Conservation (phyloP, 2,113 vertebrate genomes). For the Orthonyx spaldingii region DNA sequence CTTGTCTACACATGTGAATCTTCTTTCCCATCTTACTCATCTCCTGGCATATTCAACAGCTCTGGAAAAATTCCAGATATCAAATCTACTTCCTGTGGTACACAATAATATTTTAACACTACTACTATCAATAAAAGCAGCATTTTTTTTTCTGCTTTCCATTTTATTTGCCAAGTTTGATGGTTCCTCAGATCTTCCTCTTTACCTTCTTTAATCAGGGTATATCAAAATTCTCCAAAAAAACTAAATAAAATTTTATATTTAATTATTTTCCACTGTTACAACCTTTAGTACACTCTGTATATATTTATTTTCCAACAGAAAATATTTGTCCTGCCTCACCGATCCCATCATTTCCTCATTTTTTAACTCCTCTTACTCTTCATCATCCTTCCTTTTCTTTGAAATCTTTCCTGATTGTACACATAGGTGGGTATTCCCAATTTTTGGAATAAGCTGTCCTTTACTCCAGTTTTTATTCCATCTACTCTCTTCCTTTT, state of each 20-base stretch:
- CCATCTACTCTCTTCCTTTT: background rate
- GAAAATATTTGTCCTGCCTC: background rate
- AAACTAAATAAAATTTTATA: background rate
- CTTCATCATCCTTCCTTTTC: background rate
- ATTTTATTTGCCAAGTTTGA: background rate
- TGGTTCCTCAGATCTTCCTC: background rate
- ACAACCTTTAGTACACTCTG: background rate
- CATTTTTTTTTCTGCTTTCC: background rate
- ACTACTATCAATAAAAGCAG: background rate
- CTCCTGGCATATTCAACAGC: background rate
- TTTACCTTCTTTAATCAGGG: background rate
- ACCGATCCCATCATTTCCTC: background rate
- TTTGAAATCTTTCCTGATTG: background rate
- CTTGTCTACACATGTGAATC: background rate
- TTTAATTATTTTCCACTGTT: background rate
- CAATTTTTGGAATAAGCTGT: background rate
- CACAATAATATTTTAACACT: background rate
- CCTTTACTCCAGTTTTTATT: background rate
- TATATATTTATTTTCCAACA: background rate
- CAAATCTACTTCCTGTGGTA: background rate
- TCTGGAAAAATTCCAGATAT: background rate
- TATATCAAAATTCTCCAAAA: background rate
- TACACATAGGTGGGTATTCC: background rate
- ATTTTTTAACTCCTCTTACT: background rate
- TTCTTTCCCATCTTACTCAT: background rate